Evolutionary conservation across 2,797 vertebrate species (phyloP).

Genomic region (Alauda arvensis): DNA sequence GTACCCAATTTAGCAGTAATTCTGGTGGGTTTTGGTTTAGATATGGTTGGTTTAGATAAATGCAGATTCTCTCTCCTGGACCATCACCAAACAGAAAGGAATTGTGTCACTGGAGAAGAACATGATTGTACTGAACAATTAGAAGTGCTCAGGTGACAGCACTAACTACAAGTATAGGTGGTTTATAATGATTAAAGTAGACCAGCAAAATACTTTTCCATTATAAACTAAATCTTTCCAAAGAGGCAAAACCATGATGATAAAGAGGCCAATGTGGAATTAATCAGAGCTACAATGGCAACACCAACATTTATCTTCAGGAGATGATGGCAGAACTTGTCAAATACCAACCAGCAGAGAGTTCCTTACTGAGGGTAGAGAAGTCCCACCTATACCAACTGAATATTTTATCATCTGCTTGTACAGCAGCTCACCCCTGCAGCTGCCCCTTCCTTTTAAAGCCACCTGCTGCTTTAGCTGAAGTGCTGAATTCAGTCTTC

Average conservation of each 20-base stretch:
- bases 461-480: conserved; percentile 17
- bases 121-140: not conserved
- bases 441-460: conserved; percentile 31
- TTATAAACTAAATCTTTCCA: conserved; percentile 22
- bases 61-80: not conserved
- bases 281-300: conserved; percentile 39
- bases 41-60: not conserved
- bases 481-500: not conserved
- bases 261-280: conserved; percentile 14
- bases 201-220: conserved; percentile 7
- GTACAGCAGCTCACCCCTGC: not conserved
- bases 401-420: conserved; percentile 41
- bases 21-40: not conserved
- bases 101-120: not conserved
- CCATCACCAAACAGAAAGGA: conserved; percentile 13
- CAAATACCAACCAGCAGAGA: conserved; percentile 38
- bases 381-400: conserved; percentile 45
- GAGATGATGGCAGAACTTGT: conserved; percentile 46
- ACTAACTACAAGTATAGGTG: not conserved
- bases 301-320: conserved; percentile 44
- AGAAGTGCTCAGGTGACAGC: conserved; percentile 23
- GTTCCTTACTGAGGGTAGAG: conserved; percentile 21
- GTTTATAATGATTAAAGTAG: conserved; percentile 17
- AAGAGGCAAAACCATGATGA: conserved; percentile 19
- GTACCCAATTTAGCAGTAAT: not conserved